Base-by-base conservation (phyloP, 1,140 invertebrate genomes). In the Scaptomyza pallida region DNA sequence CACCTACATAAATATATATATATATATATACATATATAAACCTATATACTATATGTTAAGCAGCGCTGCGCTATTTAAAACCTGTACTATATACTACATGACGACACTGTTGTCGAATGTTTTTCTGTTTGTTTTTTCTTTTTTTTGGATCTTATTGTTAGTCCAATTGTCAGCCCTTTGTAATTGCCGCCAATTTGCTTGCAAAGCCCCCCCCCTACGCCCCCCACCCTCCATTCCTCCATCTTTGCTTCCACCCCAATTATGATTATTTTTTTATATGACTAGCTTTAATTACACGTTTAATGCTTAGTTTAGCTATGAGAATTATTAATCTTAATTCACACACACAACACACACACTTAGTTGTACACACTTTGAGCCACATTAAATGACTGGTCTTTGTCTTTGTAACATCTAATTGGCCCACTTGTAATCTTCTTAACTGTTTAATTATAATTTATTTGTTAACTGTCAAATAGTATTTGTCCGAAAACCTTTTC, bases 321-420 rank as follows among this genome's bases (percentile, higher is more conserved):
- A 81, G 81, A 85, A 86, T 85, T 81, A 85, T 85, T 85, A 85
- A 88, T 81, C 44, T 86, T 85, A 85, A 81, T 71, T 57, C 57
- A 67, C 50, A 41, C 26, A 17, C 13, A 16, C n/a, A 35, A 44
- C 16, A n/a, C 10, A 17, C 15, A 41, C 19, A 26, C 6, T 48
- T 60, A 52, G 48, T 50, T 12, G 2, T 19, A 26, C 41, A 26
- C 41, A 26, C 35, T 43, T 30, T 30, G 8, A 19, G 54, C 44
- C 35, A 72, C 30, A 65, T 55, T 60, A 68, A 65, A 54, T 57
- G 57, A 74, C 67, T 72, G 67, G 63, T 68, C 47, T 57, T 63
- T 65, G 69, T 37, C 55, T 55, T 54, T 65, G 72, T 50, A 41
- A 44, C n/a, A n/a, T 50, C 63, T 59, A 21, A 76, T 82, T 82